Evolutionary conservation across 2,113 vertebrate species (phyloP), one percentile per base, ranked within the genome.

Genomic region (Otis tarda): DNA sequence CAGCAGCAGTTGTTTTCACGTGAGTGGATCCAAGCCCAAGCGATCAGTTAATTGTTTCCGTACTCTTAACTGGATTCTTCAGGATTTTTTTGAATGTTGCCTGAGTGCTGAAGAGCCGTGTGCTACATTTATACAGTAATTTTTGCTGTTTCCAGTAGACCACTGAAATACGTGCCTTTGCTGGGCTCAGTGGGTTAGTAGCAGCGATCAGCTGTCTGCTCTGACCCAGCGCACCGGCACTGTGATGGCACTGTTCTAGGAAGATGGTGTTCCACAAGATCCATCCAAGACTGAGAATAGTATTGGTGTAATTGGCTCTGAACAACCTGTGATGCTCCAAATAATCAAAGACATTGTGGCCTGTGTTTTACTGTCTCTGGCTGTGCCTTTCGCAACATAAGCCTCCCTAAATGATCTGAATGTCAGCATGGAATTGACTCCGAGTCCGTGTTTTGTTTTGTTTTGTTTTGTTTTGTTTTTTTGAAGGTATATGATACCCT

Each of bases 21-120:
- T 31, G 53, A 67, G 30, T 82, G 83, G 65, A 75, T 90, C 73
- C 78, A 70, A 93, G 89, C 68, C 73, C 41, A 55, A 75, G 63
- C 4, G 3, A 45, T 79, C 1, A 0, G 61, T 80, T 83, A 92
- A 92, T 91, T 53, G 39, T 87, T 94, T 83, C 65, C 81, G 16
- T 83, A 17, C 33, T 84, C 77, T 76, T 78, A 94, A n/a, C 55
- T 61, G 70, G 8, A 20, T 70, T 67, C 56, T 70, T 75, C 71
- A 93, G 28, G 94, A 9, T 35, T 70, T 57, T 82, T 85, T 83
- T 57, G 2, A 82, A 25, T 30, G 55, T 50, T 86, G 30, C 37
- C 50, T 43, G 50, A 52, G 80, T 53, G 35, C 60, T 82, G 30
- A 88, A 69, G 68, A 82, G n/a, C 55, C 22, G 1, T 6, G 20